Evolutionary conservation across 1,140 invertebrate genomes (phyloP).

Genomic region (Ptiloglossa arizonensis): DNA sequence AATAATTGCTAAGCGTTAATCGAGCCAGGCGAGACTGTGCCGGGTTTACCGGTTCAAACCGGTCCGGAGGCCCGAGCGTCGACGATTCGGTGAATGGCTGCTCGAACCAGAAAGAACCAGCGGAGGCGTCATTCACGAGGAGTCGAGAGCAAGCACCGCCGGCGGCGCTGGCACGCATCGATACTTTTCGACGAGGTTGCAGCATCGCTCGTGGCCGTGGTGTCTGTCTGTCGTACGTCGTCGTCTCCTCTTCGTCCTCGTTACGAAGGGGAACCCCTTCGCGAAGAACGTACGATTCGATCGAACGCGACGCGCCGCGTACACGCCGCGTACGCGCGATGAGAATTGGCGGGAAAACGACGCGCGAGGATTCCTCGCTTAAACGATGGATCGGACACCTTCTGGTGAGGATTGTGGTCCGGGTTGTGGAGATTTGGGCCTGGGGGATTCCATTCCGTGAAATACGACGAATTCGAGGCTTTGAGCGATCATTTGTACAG

Average conservation of each 20-base stretch:
- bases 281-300: too few relatives aligned
- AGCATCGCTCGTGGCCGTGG: neutral
- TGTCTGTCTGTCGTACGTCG: too few relatives aligned
- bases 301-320: neutral
- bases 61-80: slow-evolving; percentile 8
- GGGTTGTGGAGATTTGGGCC: too few relatives aligned
- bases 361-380: too few relatives aligned
- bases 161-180: neutral
- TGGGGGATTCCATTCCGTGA: too few relatives aligned
- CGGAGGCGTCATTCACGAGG: slow-evolving; percentile 33
- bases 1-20: slow-evolving; percentile 48
- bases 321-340: too few relatives aligned
- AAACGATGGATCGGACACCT: too few relatives aligned
- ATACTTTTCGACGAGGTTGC: slow-evolving; percentile 14
- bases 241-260: neutral
- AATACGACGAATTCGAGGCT: too few relatives aligned
- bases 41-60: slow-evolving; percentile 46
- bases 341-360: too few relatives aligned
- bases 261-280: too few relatives aligned
- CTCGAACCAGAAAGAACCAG: slow-evolving; percentile 52
- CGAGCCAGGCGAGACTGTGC: slow-evolving; percentile 27
- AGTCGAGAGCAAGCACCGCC: neutral
- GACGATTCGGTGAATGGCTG: slow-evolving; percentile 43
- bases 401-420: too few relatives aligned
- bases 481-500: too few relatives aligned